phyloP scores from a whole-genome alignment of 2,113 vertebrate species.

The Pangasianodon gigas region DNA sequence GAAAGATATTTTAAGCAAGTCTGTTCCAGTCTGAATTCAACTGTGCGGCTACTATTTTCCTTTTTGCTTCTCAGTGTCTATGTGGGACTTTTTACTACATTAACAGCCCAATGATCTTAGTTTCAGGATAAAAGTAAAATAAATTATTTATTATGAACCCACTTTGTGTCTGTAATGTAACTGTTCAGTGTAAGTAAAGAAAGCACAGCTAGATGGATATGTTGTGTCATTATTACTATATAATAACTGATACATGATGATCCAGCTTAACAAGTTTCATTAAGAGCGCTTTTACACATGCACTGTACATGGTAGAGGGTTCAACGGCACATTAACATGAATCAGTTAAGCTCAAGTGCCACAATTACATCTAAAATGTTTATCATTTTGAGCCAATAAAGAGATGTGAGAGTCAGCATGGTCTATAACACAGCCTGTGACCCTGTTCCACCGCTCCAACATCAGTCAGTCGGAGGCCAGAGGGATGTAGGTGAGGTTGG shows the following conservation, averaged over 20 bases:
- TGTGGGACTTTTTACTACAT: too few species aligned
- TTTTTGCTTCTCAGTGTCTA: too few species aligned
- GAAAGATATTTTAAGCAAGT: too few species aligned
- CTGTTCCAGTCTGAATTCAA: too few species aligned
- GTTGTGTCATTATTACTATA: not conserved
- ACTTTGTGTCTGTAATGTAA: not conserved
- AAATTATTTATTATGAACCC: not conserved
- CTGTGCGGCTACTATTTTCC: too few species aligned
- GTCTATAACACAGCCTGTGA: not conserved
- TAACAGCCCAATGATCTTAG: not conserved
- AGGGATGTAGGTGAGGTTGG: constrained; percentile 1
- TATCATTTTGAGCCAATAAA: not conserved
- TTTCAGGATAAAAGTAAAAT: not conserved
- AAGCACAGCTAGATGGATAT: not conserved
- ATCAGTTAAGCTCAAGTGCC: not conserved
- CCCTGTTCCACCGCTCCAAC: not conserved
- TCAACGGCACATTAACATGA: not conserved
- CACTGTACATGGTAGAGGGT: not conserved
- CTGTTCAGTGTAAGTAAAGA: not conserved
- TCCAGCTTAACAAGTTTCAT: not conserved
- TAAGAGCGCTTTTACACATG: not conserved
- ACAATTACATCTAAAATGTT: not conserved
- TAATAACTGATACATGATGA: not conserved
- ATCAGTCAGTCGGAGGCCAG: not conserved
- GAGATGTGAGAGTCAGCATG: not conserved